Evolutionary conservation across 2,113 vertebrate genomes (phyloP), one percentile per base, ranked within the genome.

Genomic region (Actenoides hombroni): DNA sequence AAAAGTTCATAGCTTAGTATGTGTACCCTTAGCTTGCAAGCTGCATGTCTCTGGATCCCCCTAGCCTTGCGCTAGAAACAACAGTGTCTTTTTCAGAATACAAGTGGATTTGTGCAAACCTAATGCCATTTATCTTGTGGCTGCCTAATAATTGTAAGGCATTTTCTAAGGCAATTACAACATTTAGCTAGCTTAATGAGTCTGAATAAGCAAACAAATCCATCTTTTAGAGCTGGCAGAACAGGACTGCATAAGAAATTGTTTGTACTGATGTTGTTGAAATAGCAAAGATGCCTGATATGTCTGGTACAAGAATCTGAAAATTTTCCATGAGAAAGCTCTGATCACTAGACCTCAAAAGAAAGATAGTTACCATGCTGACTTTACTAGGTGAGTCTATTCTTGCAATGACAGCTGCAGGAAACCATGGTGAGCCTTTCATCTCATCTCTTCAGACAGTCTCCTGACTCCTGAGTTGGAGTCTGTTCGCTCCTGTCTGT

Each of bases 361-460:
- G 77, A 92, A 94, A 70, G 68, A 83, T 85, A 83, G 88, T 93
- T 93, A 56, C 83, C 64, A 60, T 63, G 60, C 71, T 93, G 90
- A 89, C 57, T 95, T 89, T 84, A 39, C 2, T 16, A 84, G 57
- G 33, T 1, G 0, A 92, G 83, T 73, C 77, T 93, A 13, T 83
- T 88, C 90, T 88, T 95, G 65, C 88, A 75, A 23, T 3, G 39
- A 93, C 90, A 97, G 86, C 94, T 95, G 92, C 91, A 95, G 94
- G 42, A 97, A 95, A 82, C 56, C 70, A 68, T 56, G 71, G 39
- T 70, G 71, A 82, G 40, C 46, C 35, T 88, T 85, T 83, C 23
- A 21, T 23, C 28, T 92, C 28, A 20, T 87, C 25, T 59, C 53
- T 82, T 91, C 67, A n/a, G 69, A 51, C n/a, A 61, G 78, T 75